Base-by-base conservation (phyloP, 2,888 invertebrate genomes). In the Atrina japonica region DNA sequence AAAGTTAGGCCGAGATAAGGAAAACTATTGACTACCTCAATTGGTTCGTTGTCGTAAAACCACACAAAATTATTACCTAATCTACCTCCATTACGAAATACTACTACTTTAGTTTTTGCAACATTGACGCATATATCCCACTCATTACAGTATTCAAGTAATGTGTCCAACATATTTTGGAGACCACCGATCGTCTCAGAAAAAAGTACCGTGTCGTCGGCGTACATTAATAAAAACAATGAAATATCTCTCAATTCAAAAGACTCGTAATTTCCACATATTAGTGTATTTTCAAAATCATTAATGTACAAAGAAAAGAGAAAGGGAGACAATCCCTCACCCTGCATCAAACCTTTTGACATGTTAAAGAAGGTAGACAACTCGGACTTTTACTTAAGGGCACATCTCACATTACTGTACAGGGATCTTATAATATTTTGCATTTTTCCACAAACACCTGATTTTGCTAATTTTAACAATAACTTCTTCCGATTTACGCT, bases 341-440 rank as follows among this genome's bases (percentile, higher is more conserved):
- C 47, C 16, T 47, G 47, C 21, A 47, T 47, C 21, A 47, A 21
- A 47, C 21, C 47, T 5, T 18, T 49, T 14, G 23, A 49, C 49
- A 49, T 49, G 49, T 23, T 49, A 49, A 49, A 49, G 25, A 49
- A 49, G 49, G 49, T 49, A 25, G 7, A 21, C 49, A 49, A 23
- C 49, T 49, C 25, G 11, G 49, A 23, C 23, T 50, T 50, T 21
- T 14, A 11, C 23, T 50, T 50, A 7, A 35, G 35, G 11, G 35
- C 35, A 35, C 35, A 35, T 35, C 35, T 35, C 35, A 35, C 35
- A 35, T 35, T 35, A 11, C 11, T 35, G 35, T 35, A 35, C 35
- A 35, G 11, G 11, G 35, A 35, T 11, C 35, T 5, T 35, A 35
- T 7, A 35, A 35, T 35, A 7, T 35, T 5, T 7, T 7, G 35